Evolutionary conservation across 2,113 vertebrate genomes (phyloP), one percentile per base, ranked within the genome.

Genomic region (Heteronetta atricapilla): DNA sequence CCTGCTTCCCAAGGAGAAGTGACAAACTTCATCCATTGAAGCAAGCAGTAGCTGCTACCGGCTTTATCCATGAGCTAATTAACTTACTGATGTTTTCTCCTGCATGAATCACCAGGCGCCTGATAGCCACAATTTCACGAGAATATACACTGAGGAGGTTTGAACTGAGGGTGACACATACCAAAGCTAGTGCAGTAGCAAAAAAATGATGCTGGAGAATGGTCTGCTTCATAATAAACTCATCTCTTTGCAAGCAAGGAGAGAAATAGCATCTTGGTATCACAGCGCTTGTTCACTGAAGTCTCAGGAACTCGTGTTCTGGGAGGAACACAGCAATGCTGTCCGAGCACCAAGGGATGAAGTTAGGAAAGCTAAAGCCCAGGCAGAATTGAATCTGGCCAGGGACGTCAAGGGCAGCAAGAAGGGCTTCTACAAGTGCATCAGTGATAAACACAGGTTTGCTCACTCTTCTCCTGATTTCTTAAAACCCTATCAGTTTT

Each of bases 121-220:
- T 31, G 58, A 52, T 20, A 50, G 2, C 69, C 75, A 17, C 4
- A 8, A 10, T 33, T 73, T 52, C 52, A 34, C 26, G 50, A 40
- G 29, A 50, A 38, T 5, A 15, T 1, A 13, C 1, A 14, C 18
- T 2, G 26, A 26, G 63, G 34, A 33, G 21, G 38, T 26, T 4
- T n/a, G 74, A 46, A 6, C 6, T 3, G 22, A 26, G 33, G n/a
- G 11, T 31, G 28, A 7, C 1, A 2, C 2, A 19, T 6, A 8
- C 7, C 34, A 28, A 26, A 2, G 19, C 16, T 29, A n/a, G 17
- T 0, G 0, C n/a, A 7, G 22, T 12, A 33, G 38, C 60, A 76
- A 25, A 4, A 4, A n/a, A 18, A 1, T 3, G 5, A 16, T 4
- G 21, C 25, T 36, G 58, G 12, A 44, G 55, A 81, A 33, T 7